Conservation (phyloP, 2,797 vertebrate species). For the Aselliscus stoliczkanus region DNA sequence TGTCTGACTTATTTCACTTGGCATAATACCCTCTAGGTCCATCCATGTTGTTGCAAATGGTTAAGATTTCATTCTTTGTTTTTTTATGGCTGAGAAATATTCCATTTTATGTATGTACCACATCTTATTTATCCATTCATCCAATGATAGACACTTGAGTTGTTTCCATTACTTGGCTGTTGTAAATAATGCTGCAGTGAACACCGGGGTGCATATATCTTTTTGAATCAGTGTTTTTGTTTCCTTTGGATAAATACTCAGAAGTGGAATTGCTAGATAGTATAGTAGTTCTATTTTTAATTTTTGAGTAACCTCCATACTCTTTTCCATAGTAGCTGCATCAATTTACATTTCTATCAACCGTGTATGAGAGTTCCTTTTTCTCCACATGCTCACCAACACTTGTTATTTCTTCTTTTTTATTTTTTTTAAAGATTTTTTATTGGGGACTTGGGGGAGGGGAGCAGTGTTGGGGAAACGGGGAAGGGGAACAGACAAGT, state of each 20-base stretch:
- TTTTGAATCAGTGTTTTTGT: neutral
- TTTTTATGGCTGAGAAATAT: neutral
- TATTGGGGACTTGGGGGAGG: no score
- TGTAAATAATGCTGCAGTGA: neutral
- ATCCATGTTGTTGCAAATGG: neutral
- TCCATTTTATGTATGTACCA: neutral
- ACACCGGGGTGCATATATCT: neutral
- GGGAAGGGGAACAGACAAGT: no score
- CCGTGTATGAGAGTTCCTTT: neutral
- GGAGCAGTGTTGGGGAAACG: no score
- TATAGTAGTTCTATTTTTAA: neutral
- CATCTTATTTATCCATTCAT: neutral
- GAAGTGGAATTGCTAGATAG: neutral
- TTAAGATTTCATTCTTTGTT: neutral
- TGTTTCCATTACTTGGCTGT: neutral
- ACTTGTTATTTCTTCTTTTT: neutral
- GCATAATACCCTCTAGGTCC: neutral
- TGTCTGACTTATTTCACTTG: neutral
- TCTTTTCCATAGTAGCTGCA: neutral
- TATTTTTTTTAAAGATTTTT: no score
- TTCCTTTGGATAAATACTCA: neutral
- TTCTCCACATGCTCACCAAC: neutral
- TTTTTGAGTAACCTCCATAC: neutral
- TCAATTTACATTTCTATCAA: neutral
- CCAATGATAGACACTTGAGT: neutral